Evolutionary conservation across 1,140 invertebrate genomes (phyloP).

Genomic region (Calycopis cecrops): DNA sequence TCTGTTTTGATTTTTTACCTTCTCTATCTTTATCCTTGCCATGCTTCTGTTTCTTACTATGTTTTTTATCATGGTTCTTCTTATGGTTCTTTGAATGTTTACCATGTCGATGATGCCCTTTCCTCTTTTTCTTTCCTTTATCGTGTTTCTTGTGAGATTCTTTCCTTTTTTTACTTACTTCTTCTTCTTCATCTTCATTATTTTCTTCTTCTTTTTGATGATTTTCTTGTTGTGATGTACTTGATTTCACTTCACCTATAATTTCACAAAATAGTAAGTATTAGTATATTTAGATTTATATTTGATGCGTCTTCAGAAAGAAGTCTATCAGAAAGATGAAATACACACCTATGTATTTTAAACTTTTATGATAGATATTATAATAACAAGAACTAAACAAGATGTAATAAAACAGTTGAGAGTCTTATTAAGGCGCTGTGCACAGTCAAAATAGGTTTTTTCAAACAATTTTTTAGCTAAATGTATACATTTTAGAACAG

Average conservation of each 20-base stretch:
- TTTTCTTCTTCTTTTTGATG: constrained; percentile 48
- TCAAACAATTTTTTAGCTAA: too few relatives aligned
- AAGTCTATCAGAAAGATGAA: too few relatives aligned
- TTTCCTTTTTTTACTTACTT: constrained; percentile 45
- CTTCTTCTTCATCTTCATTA: constrained; percentile 39
- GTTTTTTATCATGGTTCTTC: constrained; percentile 50
- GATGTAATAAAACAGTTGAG: too few relatives aligned
- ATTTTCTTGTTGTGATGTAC: constrained; percentile 33
- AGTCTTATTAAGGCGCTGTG: too few relatives aligned
- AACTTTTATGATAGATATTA: too few relatives aligned
- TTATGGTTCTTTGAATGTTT: constrained; percentile 72
- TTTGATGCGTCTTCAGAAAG: too few relatives aligned
- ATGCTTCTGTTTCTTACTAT: constrained; percentile 52
- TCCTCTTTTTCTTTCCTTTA: constrained; percentile 66
- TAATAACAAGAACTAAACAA: too few relatives aligned
- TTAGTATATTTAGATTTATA: too few relatives aligned
- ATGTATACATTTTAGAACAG: too few relatives aligned
- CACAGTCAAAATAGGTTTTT: too few relatives aligned
- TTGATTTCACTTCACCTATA: constrained; percentile 57
- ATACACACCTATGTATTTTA: too few relatives aligned
- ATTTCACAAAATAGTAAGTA: constrained; percentile 8
- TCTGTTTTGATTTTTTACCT: constrained; percentile 60
- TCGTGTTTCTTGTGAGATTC: constrained; percentile 70
- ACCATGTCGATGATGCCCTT: constrained; percentile 71
- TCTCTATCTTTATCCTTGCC: constrained; percentile 57